Conservation (phyloP, 2,797 vertebrate species). For the Ceryle rudis region DNA sequence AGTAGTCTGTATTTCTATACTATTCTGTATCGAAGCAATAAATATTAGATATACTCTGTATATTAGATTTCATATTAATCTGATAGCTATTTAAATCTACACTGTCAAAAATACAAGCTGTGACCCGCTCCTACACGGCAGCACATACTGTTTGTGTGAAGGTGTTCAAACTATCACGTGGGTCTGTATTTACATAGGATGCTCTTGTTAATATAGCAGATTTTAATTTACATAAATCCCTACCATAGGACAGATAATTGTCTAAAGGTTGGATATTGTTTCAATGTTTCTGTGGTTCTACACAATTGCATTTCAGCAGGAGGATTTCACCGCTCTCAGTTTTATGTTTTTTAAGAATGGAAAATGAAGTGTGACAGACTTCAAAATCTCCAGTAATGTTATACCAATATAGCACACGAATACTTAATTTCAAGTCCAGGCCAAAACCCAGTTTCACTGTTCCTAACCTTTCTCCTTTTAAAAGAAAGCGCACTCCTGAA, state of each 20-base stretch:
- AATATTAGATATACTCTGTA: conserved; percentile 73
- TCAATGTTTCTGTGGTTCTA: background rate
- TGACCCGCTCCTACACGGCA: conserved; percentile 38
- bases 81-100: conserved; percentile 65
- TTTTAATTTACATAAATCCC: background rate
- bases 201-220: background rate
- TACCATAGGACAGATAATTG: background rate
- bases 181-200: conserved; percentile 13
- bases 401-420: background rate
- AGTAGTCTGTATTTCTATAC: conserved; percentile 37
- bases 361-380: background rate
- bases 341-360: background rate
- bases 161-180: conserved; percentile 13
- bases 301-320: background rate
- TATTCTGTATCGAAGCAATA: conserved; percentile 64
- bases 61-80: conserved; percentile 59
- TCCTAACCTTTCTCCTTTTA: background rate
- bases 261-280: background rate
- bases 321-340: background rate
- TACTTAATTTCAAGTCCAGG: background rate
- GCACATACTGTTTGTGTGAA: background rate
- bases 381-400: background rate
- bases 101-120: conserved; percentile 61
- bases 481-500: conserved; percentile 10
- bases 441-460: background rate